These are phyloP conservation scores for Australoheros scitulus DNA, from an alignment of 2,113 vertebrate genomes.

Conservation along the genomic window DNA sequence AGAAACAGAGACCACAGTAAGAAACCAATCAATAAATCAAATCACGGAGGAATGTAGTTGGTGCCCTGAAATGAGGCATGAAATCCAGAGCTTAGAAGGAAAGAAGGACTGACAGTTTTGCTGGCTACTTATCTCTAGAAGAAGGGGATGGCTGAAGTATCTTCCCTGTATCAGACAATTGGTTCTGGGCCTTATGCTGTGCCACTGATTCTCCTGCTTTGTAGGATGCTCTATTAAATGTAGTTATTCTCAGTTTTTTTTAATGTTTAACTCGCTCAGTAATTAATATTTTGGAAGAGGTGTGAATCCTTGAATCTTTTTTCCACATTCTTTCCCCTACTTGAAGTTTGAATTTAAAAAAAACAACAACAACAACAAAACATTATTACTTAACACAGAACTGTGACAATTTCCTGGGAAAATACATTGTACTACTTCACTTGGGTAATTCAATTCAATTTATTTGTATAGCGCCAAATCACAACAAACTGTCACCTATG, in stretches of 20 bases:
- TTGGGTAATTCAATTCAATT: too few species aligned
- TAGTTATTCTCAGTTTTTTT: background rate
- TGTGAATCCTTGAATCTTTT: background rate
- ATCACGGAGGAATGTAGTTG: conserved; percentile 57
- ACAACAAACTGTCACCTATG: too few species aligned
- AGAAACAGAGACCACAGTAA: conserved; percentile 37
- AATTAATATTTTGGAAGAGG: background rate
- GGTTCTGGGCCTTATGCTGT: conserved; percentile 28
- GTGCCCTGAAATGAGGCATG: conserved; percentile 55
- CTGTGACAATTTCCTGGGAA: background rate
- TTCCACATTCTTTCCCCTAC: background rate
- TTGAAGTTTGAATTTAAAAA: background rate
- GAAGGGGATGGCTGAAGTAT: conserved; percentile 1
- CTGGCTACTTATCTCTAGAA: conserved; percentile 14
- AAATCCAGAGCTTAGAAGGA: conserved; percentile 44
- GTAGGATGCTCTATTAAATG: conserved; percentile 20
- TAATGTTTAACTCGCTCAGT: background rate
- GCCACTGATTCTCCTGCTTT: conserved; percentile 18
- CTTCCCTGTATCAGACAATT: conserved; percentile 25
- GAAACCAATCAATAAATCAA: conserved; percentile 65
- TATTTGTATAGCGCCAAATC: too few species aligned
- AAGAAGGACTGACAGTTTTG: conserved; percentile 2
- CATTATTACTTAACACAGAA: background rate
- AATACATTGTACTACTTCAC: rapidly evolving
- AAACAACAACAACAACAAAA: background rate